These are phyloP conservation scores for Lottia scabra DNA, from an alignment of 2,888 invertebrate genomes.

Conservation along the genomic window DNA sequence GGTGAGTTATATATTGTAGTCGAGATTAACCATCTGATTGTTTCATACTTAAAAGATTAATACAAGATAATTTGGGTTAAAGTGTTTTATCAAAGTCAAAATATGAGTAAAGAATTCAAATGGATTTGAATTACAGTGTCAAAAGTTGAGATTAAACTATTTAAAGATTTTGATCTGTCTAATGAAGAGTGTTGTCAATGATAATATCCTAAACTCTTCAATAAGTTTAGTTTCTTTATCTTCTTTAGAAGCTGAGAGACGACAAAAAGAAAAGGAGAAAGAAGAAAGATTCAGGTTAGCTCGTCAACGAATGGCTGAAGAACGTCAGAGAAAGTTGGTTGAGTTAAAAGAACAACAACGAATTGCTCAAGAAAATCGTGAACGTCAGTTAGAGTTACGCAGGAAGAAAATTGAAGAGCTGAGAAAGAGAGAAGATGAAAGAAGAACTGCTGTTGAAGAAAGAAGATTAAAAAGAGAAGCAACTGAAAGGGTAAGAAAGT, in stretches of 20 bases:
- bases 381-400: conserved; percentile 57
- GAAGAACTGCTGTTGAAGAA: conserved; percentile 57
- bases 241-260: conserved; percentile 43
- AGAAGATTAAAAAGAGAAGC: conserved; percentile 51
- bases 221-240: neutral
- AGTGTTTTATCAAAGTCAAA: too few relatives aligned
- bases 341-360: conserved; percentile 59
- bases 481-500: conserved; percentile 47
- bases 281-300: conserved; percentile 54
- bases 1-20: neutral
- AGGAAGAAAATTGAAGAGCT: conserved; percentile 58
- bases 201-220: neutral
- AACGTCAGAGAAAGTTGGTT: conserved; percentile 53
- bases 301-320: conserved; percentile 51
- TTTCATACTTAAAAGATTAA: too few relatives aligned
- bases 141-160: too few relatives aligned
- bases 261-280: conserved; percentile 53
- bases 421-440: conserved; percentile 53
- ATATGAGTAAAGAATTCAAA: too few relatives aligned
- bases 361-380: conserved; percentile 58
- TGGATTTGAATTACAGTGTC: too few relatives aligned
- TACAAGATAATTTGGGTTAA: too few relatives aligned
- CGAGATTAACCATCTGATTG: too few relatives aligned
- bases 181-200: neutral
- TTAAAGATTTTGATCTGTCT: neutral